Evolutionary conservation across 2,113 vertebrate species (phyloP).

Genomic region (Notarius lentiginosus): DNA sequence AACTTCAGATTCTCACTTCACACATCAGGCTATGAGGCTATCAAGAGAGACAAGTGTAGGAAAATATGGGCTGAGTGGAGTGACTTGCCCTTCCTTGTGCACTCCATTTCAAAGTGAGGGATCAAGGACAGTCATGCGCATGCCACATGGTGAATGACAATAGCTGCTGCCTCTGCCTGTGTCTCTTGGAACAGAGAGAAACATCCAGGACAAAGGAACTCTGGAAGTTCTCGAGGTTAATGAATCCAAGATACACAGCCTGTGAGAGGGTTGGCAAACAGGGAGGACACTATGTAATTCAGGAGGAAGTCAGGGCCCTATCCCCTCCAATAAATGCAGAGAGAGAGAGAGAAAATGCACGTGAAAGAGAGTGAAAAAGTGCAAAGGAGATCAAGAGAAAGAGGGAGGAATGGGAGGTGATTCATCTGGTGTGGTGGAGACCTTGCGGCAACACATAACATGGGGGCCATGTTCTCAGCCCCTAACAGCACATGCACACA

Average conservation of each 20-base stretch:
- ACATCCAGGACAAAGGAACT: conserved; percentile 63
- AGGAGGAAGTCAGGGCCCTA: conserved; percentile 66
- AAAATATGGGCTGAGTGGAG: conserved; percentile 1
- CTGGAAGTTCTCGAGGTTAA: conserved; percentile 61
- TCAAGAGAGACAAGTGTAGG: conserved; percentile 10
- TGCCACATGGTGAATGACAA: conserved; percentile 77
- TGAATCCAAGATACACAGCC: conserved; percentile 58
- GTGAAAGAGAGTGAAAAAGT: too few relatives aligned
- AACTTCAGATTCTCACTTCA: conserved; percentile 3
- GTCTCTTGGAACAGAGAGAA: conserved; percentile 48
- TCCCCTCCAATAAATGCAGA: conserved; percentile 58
- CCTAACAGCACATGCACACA: conserved; percentile 57
- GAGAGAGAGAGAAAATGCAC: conserved; percentile 4
- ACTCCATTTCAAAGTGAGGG: conserved; percentile 75
- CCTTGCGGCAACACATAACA: conserved; percentile 56
- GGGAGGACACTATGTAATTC: conserved; percentile 60
- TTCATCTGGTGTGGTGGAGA: conserved; percentile 48
- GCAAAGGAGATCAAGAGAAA: not conserved
- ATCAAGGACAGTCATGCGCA: conserved; percentile 73
- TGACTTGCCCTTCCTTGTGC: conserved; percentile 50
- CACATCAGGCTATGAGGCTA: not conserved
- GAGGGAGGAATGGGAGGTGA: conserved; percentile 43
- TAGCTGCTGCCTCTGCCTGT: conserved; percentile 65
- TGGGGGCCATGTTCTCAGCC: conserved; percentile 60
- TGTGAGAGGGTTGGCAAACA: conserved; percentile 43